Evolutionary conservation across 2,113 vertebrate genomes (phyloP).

Genomic region (Helogale parvula): DNA sequence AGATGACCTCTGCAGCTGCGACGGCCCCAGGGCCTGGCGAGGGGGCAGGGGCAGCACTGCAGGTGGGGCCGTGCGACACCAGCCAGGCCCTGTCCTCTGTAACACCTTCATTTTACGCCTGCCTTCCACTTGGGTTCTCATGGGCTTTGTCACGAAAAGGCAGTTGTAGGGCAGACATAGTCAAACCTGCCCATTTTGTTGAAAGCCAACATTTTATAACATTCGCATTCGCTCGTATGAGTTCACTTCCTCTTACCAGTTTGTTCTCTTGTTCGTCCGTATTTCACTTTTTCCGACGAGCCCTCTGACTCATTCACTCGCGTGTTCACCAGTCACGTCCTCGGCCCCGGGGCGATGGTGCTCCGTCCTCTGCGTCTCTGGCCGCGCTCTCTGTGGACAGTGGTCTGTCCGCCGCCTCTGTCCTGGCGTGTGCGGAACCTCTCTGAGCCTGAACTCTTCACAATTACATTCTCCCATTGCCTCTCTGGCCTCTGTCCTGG

Average conservation of each 20-base stretch:
- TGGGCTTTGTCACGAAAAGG: not conserved
- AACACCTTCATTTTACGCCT: not conserved
- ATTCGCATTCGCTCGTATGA: not conserved
- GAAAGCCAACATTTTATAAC: not conserved
- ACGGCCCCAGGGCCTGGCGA: too few relatives aligned
- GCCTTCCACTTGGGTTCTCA: not conserved
- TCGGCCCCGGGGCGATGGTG: not conserved
- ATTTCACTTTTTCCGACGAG: not conserved
- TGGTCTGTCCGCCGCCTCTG: not conserved
- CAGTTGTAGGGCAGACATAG: not conserved
- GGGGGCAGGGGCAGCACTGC: not conserved
- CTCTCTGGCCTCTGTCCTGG: not conserved
- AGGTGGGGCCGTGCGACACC: rapidly evolving
- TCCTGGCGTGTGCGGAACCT: not conserved
- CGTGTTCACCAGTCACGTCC: not conserved
- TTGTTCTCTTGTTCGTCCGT: not conserved
- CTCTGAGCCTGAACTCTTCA: not conserved
- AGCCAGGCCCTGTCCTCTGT: not conserved
- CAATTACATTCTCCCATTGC: not conserved
- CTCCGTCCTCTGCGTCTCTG: not conserved
- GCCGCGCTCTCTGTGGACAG: not conserved
- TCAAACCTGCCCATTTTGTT: not conserved
- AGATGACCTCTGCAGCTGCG: not conserved
- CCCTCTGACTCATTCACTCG: not conserved
- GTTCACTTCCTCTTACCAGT: not conserved